Conservation (phyloP, 2,113 vertebrate genomes). For the Vidua chalybeata region DNA sequence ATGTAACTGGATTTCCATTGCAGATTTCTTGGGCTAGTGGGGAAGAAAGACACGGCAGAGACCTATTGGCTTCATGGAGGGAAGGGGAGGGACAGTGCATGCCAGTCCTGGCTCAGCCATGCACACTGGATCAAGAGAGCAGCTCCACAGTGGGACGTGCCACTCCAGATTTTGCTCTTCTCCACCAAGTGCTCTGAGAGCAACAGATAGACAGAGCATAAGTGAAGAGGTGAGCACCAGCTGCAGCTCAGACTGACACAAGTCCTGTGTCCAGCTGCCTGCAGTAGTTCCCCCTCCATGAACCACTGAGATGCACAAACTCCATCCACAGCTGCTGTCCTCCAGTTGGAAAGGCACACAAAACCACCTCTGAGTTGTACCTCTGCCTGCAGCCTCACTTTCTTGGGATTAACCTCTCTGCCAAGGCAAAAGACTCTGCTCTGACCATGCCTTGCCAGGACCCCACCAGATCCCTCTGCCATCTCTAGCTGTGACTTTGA, state of each 20-base stretch:
- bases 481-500: background rate
- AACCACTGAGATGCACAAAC: rapidly evolving
- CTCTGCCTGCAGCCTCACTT: background rate
- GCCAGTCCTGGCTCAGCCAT: background rate
- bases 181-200: background rate
- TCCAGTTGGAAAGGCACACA: background rate
- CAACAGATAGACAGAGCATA: rapidly evolving
- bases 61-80: background rate
- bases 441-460: background rate
- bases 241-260: background rate
- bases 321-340: background rate
- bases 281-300: background rate
- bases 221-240: background rate
- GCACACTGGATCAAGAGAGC: background rate
- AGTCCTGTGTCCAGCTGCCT: background rate
- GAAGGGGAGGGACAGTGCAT: background rate
- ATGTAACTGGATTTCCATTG: conserved; percentile 7
- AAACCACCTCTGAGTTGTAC: background rate
- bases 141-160: background rate
- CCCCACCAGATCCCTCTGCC: background rate
- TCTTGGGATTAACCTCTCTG: background rate
- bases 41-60: background rate
- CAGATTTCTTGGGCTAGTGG: conserved; percentile 7
- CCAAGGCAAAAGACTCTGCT: background rate
- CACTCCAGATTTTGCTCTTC: background rate